phyloP scores from a whole-genome alignment of 2,797 vertebrate species.

The Scyliorhinus canicula region DNA sequence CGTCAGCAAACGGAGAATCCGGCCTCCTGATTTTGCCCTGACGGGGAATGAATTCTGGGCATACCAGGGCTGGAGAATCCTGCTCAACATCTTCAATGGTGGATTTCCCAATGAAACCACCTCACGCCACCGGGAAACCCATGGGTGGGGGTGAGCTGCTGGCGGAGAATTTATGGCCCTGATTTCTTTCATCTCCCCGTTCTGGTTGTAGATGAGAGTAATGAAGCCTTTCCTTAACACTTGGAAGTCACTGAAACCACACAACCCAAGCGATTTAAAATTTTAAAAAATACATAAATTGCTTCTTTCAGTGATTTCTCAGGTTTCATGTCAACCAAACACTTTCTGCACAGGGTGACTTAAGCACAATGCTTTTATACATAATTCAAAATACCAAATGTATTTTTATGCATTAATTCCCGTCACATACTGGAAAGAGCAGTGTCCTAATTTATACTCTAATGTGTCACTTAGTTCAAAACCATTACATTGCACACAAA shows the following conservation, averaged over 20 bases:
- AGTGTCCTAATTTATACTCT: conserved; percentile 3
- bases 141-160: no score
- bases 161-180: no score
- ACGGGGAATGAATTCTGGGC: no score
- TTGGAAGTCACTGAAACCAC: background rate
- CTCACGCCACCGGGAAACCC: no score
- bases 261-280: background rate
- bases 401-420: background rate
- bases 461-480: background rate
- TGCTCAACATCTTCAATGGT: no score
- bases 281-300: background rate
- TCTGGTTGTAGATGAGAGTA: background rate
- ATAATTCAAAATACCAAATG: background rate
- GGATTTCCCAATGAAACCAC: no score
- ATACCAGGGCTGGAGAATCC: no score
- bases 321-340: background rate
- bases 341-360: background rate
- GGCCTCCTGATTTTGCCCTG: no score
- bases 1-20: no score
- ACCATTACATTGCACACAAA: background rate
- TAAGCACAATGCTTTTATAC: background rate
- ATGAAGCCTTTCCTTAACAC: background rate
- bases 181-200: background rate
- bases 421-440: background rate
- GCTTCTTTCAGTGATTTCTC: background rate